These are phyloP conservation scores for Leptarthrus brevirostris DNA, from an alignment of 2,888 invertebrate genomes.

Conservation along the genomic window DNA sequence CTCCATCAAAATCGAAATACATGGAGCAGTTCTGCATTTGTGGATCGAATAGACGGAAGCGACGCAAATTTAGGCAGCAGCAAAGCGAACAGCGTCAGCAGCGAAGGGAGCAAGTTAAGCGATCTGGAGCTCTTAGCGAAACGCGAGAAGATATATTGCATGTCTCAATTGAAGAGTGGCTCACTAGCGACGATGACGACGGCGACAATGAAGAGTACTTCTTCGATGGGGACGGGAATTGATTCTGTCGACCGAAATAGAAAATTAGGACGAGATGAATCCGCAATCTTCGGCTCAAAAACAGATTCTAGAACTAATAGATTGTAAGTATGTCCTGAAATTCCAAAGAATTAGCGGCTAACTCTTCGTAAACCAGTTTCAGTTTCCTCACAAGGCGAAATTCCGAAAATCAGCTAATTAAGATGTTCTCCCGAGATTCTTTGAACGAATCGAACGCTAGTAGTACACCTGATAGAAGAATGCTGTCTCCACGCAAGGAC, in stretches of 20 bases:
- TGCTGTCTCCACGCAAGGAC: constrained; percentile 66
- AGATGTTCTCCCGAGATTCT: constrained; percentile 64
- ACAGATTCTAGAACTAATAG: constrained; percentile 47
- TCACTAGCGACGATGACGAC: constrained; percentile 65
- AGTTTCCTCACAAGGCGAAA: constrained; percentile 66
- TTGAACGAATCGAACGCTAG: constrained; percentile 65
- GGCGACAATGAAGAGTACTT: constrained; percentile 62
- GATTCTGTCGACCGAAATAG: constrained; percentile 3
- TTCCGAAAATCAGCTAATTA: constrained; percentile 63
- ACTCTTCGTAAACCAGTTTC: constrained; percentile 58
- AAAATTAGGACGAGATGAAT: constrained; percentile 27
- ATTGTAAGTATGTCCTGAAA: constrained; percentile 54
- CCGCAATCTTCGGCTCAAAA: constrained; percentile 1
- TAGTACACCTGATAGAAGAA: constrained; percentile 59
- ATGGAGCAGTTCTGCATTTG: constrained; percentile 79
- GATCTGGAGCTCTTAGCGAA: constrained; percentile 76
- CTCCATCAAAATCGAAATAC: constrained; percentile 69
- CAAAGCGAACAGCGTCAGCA: constrained; percentile 64
- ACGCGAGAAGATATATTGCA: constrained; percentile 68
- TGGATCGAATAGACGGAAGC: constrained; percentile 67
- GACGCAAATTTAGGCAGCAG: constrained; percentile 61
- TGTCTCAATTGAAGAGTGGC: constrained; percentile 68
- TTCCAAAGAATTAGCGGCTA: background rate
- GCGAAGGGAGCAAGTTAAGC: constrained; percentile 68
- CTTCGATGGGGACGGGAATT: constrained; percentile 59